Percentiles rank a stretch among this genome's conserved stretches.
phyloP scores from a whole-genome alignment of 2,797 vertebrate species.

The Morelia viridis region DNA sequence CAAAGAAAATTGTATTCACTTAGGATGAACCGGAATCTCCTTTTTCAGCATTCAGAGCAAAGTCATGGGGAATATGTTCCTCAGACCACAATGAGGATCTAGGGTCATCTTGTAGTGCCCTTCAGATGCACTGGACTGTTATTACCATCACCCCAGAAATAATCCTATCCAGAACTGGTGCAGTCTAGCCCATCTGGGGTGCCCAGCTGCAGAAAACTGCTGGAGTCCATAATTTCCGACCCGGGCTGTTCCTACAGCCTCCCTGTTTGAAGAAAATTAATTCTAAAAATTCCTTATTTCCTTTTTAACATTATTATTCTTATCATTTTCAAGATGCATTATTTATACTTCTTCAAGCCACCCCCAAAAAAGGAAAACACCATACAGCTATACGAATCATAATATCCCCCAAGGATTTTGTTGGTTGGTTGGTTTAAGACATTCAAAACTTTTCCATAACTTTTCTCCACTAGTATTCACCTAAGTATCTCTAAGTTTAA shows the following conservation, averaged over 20 bases:
- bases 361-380: not conserved
- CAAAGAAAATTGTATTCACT: not conserved
- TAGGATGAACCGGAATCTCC: too few relatives aligned
- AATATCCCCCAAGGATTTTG: not conserved
- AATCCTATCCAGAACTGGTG: not conserved
- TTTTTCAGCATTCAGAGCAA: not conserved
- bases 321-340: not conserved
- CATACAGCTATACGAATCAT: not conserved
- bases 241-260: not conserved
- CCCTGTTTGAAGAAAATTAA: not conserved
- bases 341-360: not conserved
- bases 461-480: not conserved
- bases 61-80: not conserved
- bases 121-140: not conserved
- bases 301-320: not conserved
- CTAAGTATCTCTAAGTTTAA: not conserved
- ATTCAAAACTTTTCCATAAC: not conserved
- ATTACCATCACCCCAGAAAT: not conserved
- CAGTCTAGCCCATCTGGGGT: not conserved
- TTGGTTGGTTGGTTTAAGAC: not conserved
- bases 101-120: not conserved
- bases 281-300: not conserved
- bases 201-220: not conserved
- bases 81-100: not conserved
- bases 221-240: not conserved